phyloP scores from a whole-genome alignment of 92 coral and sea anemone species.

The Desmophyllum pertusum region DNA sequence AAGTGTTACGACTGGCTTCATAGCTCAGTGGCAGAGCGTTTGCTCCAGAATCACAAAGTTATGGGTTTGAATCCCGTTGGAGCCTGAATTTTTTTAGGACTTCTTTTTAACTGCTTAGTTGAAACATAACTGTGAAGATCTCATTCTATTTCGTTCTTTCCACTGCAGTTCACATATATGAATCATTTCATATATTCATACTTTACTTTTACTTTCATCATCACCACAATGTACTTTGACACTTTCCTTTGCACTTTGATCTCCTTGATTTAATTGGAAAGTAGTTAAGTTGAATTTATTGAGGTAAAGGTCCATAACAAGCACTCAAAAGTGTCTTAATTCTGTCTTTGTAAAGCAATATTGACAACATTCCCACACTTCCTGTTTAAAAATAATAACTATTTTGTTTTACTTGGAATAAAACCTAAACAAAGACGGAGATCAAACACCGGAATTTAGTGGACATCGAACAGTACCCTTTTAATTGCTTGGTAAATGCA shows the following conservation, averaged over 20 bases:
- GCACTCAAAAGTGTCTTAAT: neutral
- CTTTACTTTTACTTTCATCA: too few relatives aligned
- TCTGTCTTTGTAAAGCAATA: neutral
- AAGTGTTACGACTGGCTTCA: too few relatives aligned
- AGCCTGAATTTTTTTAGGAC: too few relatives aligned
- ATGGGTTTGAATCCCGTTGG: too few relatives aligned
- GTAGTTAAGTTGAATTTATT: neutral
- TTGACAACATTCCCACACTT: conserved; percentile 3
- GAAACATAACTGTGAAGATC: too few relatives aligned
- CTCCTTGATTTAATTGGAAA: neutral
- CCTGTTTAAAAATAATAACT: conserved; percentile 16
- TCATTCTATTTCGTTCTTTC: too few relatives aligned
- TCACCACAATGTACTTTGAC: neutral
- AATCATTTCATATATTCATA: too few relatives aligned
- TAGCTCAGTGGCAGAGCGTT: too few relatives aligned
- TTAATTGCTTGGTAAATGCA: neutral
- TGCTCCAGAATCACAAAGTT: too few relatives aligned
- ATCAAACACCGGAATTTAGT: neutral
- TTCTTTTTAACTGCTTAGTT: too few relatives aligned
- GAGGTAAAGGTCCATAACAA: neutral
- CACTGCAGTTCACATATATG: too few relatives aligned
- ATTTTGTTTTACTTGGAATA: neutral
- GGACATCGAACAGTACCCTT: neutral
- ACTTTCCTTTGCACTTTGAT: neutral
- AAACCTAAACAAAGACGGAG: neutral